A percentile compares a stretch with the other conserved stretches of the same genome.
phyloP scores from a whole-genome alignment of 2,113 vertebrate genomes.

The Sinocyclocheilus rhinocerous region DNA sequence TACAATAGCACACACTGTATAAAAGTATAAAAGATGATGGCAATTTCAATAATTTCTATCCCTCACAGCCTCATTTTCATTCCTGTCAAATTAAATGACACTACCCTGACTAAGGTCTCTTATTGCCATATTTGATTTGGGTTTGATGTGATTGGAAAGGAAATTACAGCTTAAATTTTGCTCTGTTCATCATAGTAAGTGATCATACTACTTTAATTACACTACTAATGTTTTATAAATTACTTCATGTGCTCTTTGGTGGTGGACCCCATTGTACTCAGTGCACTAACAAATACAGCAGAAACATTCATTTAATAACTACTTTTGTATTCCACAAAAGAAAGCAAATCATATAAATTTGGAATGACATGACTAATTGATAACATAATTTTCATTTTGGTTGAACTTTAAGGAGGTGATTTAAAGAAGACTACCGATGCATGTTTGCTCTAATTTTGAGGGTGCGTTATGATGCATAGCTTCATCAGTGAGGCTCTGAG shows the following conservation, averaged over 20 bases:
- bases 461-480: constrained; percentile 56
- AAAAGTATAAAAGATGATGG: too few relatives aligned
- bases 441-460: neutral
- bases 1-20: too few relatives aligned
- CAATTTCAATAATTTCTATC: neutral
- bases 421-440: neutral
- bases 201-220: neutral
- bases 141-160: neutral
- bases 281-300: neutral
- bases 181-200: neutral
- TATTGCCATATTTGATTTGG: neutral
- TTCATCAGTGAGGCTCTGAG: constrained; percentile 63
- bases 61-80: neutral
- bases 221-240: neutral
- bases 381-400: neutral
- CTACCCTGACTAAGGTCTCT: neutral
- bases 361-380: neutral
- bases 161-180: neutral
- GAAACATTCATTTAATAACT: neutral
- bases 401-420: neutral
- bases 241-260: neutral
- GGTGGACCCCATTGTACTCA: neutral
- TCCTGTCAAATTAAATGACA: neutral
- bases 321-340: neutral
- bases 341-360: neutral